Percentiles rank a stretch among this genome's conserved stretches.
Conservation (phyloP, 2,797 vertebrate species). For the Macroramphosus scolopax region DNA sequence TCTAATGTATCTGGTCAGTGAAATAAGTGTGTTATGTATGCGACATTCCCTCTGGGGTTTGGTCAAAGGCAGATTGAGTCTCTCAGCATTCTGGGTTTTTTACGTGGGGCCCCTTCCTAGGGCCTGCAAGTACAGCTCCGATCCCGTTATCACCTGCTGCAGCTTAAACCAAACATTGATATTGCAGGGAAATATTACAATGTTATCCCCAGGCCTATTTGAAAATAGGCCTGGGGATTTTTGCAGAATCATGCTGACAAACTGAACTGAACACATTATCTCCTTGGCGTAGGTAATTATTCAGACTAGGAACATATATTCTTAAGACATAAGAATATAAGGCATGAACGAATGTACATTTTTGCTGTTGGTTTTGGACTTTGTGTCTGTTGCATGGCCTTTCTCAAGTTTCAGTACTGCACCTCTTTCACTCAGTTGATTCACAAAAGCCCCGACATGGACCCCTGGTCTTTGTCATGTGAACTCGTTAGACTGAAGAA, state of each 20-base stretch:
- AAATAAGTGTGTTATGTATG: constrained; percentile 15
- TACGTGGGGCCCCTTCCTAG: neutral
- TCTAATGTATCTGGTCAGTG: constrained; percentile 39
- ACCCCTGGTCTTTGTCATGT: constrained; percentile 13
- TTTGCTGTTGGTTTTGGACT: neutral
- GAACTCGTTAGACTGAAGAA: constrained; percentile 20
- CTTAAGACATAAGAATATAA: neutral
- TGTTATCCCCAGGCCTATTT: no score
- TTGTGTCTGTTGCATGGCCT: neutral
- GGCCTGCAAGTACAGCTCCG: constrained; percentile 3
- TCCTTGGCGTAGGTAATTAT: no score
- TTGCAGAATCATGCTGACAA: no score
- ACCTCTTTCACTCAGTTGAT: neutral
- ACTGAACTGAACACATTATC: no score
- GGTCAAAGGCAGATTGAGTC: constrained; percentile 9
- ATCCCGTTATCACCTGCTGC: neutral
- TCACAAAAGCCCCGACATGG: constrained; percentile 3
- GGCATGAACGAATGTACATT: neutral
- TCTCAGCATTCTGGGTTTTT: neutral
- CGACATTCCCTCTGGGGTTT: neutral
- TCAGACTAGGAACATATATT: neutral
- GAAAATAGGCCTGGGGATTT: no score
- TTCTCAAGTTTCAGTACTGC: constrained; percentile 1
- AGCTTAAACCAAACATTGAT: neutral
- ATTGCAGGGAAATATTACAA: no score